Evolutionary conservation across 2,888 invertebrate species (phyloP).

Genomic region (Norana najaformis): DNA sequence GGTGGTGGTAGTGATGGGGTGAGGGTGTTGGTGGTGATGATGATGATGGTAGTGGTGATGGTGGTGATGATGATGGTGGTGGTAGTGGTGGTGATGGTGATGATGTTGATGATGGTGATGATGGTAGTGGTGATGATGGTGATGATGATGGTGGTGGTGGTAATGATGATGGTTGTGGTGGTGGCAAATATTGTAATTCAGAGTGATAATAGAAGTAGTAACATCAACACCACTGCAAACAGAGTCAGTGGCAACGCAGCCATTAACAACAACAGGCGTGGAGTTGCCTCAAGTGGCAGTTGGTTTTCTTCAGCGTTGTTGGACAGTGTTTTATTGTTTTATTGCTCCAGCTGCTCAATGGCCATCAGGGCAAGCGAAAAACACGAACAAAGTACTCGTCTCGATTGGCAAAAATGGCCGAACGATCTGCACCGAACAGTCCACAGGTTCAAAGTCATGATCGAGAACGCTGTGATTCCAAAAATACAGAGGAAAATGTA

Average conservation of each 20-base stretch:
- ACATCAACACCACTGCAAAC: no score
- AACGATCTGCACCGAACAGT: neutral
- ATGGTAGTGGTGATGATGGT: neutral
- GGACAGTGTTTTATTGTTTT: neutral
- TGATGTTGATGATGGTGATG: neutral
- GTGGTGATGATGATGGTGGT: neutral
- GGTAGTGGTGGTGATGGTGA: neutral
- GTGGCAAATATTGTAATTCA: neutral
- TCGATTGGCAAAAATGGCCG: neutral
- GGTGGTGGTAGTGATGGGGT: neutral
- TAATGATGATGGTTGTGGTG: neutral
- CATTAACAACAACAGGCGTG: neutral
- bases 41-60: no score
- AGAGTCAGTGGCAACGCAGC: neutral
- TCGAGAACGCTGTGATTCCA: neutral
- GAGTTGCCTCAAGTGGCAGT: neutral
- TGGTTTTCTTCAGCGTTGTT: neutral
- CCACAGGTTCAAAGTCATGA: neutral
- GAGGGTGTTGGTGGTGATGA: neutral
- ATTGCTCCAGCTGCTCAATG: neutral
- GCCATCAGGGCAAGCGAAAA: conserved; percentile 6
- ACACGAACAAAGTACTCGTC: neutral
- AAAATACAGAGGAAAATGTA: conserved; percentile 5
- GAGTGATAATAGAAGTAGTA: neutral
- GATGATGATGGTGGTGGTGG: no score